phyloP scores from a whole-genome alignment of 2,113 vertebrate species.

The Campylorhamphus procurvoides region DNA sequence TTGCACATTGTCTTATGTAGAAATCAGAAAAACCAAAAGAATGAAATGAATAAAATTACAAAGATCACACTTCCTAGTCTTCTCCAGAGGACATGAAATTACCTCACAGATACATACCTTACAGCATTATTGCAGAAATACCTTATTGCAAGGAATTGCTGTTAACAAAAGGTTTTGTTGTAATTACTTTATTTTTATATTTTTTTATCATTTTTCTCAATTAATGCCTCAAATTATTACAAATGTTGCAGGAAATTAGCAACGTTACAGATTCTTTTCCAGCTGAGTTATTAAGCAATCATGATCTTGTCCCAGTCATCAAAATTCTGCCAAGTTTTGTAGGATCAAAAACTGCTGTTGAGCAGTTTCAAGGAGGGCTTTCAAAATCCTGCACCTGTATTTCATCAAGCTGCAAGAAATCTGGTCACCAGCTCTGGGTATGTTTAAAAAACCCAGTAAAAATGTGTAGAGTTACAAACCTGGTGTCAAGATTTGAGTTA shows the following conservation, averaged over 20 bases:
- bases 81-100: background rate
- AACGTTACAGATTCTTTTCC: background rate
- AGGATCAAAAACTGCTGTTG: background rate
- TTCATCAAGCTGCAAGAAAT: background rate
- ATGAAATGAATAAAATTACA: fast-evolving
- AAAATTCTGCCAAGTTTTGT: background rate
- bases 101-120: background rate
- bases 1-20: background rate
- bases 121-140: background rate
- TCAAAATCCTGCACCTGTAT: background rate
- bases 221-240: background rate
- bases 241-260: background rate
- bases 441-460: background rate
- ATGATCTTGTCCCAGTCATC: background rate
- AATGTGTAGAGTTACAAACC: background rate
- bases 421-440: background rate
- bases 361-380: background rate
- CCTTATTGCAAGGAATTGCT: background rate
- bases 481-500: background rate
- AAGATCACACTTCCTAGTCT: background rate
- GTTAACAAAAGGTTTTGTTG: background rate
- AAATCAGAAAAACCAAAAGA: background rate
- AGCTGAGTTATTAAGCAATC: background rate
- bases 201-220: background rate
- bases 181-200: background rate